A percentile compares a stretch with the other conserved stretches of the same genome.
These are phyloP conservation scores for Formica selysi DNA, from an alignment of 1,140 invertebrate species.

Conservation along the genomic window DNA sequence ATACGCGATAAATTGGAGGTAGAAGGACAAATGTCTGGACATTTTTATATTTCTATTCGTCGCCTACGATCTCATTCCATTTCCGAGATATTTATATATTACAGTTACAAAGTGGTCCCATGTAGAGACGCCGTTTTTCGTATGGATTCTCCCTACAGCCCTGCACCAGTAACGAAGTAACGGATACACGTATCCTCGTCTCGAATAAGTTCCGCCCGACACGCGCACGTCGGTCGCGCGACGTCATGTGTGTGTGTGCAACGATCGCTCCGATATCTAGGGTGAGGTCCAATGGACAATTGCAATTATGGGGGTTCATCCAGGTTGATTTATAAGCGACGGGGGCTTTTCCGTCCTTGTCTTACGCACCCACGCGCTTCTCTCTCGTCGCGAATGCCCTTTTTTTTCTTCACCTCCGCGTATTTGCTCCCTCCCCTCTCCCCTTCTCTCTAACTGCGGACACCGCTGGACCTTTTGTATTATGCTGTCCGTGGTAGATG, in stretches of 20 bases:
- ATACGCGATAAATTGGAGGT: neutral
- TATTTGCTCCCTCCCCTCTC: neutral
- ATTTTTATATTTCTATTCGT: neutral
- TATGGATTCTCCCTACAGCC: slow-evolving; percentile 57
- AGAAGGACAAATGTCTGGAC: neutral
- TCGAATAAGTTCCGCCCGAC: slow-evolving; percentile 58
- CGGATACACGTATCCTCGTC: slow-evolving; percentile 72
- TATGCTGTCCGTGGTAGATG: slow-evolving; percentile 8
- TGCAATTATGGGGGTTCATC: slow-evolving; percentile 73
- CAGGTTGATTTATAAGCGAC: slow-evolving; percentile 74
- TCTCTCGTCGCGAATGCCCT: neutral
- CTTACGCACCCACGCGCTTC: slow-evolving; percentile 56
- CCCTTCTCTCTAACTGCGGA: neutral
- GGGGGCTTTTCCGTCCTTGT: slow-evolving; percentile 49
- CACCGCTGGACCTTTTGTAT: slow-evolving; percentile 4
- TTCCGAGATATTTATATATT: neutral
- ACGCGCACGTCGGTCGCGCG: slow-evolving; percentile 4
- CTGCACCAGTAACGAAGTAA: slow-evolving; percentile 69
- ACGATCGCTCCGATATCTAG: slow-evolving; percentile 67
- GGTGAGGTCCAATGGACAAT: slow-evolving; percentile 73
- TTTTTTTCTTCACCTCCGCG: slow-evolving; percentile 32
- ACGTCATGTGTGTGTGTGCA: slow-evolving; percentile 6
- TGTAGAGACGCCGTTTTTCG: neutral
- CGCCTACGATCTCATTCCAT: neutral
- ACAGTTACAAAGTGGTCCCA: neutral